These are phyloP conservation scores for Scarus forsteni DNA, from an alignment of 2,797 vertebrate genomes.

Conservation along the genomic window DNA sequence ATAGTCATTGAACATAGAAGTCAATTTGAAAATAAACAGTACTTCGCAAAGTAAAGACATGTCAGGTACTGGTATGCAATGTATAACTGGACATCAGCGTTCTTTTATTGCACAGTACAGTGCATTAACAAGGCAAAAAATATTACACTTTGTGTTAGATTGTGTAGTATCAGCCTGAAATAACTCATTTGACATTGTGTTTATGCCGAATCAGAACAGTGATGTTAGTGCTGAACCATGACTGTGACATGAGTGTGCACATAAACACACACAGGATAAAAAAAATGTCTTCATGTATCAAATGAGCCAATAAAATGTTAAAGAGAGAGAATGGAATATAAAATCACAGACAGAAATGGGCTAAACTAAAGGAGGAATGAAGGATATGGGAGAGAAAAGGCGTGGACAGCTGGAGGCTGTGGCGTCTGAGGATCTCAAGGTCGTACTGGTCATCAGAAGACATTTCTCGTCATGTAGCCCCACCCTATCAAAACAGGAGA, in stretches of 20 bases:
- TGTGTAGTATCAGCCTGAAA: neutral
- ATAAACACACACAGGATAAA: slow-evolving; percentile 4
- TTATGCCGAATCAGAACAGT: neutral
- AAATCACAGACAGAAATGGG: neutral
- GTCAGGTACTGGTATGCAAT: too few relatives aligned
- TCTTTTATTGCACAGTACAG: neutral
- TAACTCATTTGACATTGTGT: neutral
- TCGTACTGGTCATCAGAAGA: slow-evolving; percentile 72
- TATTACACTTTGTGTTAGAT: neutral
- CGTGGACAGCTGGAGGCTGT: slow-evolving; percentile 11
- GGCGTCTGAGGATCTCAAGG: slow-evolving; percentile 69
- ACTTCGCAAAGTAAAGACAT: too few relatives aligned
- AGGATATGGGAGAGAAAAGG: neutral
- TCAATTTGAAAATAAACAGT: too few relatives aligned
- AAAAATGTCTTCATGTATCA: slow-evolving; percentile 21
- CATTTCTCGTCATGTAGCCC: slow-evolving; percentile 43
- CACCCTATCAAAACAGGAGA: slow-evolving; percentile 24
- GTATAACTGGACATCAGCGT: too few relatives aligned
- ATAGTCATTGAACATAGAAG: too few relatives aligned
- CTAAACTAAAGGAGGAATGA: slow-evolving; percentile 8
- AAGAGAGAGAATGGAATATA: slow-evolving; percentile 6
- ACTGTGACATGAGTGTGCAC: too few relatives aligned
- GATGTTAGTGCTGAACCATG: neutral
- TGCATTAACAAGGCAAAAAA: neutral
- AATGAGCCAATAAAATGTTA: slow-evolving; percentile 13